phyloP scores from a whole-genome alignment of 2,797 vertebrate species.

The Gymnoscopelus braueri region DNA sequence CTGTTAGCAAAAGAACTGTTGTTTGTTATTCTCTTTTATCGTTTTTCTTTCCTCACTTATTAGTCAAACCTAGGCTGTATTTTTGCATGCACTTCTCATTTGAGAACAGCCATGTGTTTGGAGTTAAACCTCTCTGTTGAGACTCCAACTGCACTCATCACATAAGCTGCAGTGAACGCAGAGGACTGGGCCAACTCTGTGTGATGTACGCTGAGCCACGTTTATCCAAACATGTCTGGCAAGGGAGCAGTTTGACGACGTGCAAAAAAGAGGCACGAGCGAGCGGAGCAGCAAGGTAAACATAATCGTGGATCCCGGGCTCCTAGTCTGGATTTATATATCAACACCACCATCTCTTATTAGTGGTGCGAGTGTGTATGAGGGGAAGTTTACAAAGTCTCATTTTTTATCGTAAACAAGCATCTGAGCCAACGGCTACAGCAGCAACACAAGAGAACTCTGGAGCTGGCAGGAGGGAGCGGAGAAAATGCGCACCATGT shows the following conservation, averaged over 20 bases:
- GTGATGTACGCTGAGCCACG: neutral
- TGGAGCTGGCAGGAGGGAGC: neutral
- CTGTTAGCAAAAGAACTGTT: too few relatives aligned
- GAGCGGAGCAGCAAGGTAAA: neutral
- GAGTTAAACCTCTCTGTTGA: neutral
- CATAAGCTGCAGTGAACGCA: neutral
- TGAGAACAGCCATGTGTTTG: neutral
- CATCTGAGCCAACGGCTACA: neutral
- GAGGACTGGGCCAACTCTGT: neutral
- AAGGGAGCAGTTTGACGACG: neutral
- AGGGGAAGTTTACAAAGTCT: neutral
- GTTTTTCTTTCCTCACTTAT: too few relatives aligned
- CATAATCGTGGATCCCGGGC: neutral
- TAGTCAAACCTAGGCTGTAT: too few relatives aligned
- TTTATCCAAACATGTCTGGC: neutral
- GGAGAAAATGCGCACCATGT: fast-evolving
- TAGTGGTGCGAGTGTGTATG: neutral
- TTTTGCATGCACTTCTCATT: too few relatives aligned
- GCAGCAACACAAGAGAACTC: too few relatives aligned
- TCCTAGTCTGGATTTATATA: neutral
- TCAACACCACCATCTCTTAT: neutral
- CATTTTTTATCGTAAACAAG: neutral
- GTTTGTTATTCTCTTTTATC: too few relatives aligned
- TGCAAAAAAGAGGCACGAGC: neutral
- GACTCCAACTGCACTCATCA: neutral